Percentiles rank a stretch among this genome's conserved stretches.
Conservation (phyloP, 2,113 vertebrate species). For the Tenebrosternarchus preto region DNA sequence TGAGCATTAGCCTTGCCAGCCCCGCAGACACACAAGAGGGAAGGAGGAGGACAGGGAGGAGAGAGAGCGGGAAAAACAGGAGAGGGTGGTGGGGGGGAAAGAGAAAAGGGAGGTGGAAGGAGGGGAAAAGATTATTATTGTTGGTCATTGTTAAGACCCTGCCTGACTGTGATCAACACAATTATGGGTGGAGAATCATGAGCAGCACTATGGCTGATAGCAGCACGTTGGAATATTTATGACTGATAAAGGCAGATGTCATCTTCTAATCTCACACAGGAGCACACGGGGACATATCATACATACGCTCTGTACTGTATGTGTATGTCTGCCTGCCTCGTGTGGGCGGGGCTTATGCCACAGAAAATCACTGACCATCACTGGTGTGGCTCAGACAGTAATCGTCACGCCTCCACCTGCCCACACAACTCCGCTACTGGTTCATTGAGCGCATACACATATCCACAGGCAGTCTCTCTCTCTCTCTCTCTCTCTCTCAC, state of each 20-base stretch:
- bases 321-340: background rate
- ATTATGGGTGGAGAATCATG: conserved; percentile 37
- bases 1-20: conserved; percentile 57
- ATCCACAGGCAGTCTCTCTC: background rate
- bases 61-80: conserved; percentile 31
- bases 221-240: conserved; percentile 27
- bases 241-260: conserved; percentile 12
- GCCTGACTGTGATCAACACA: conserved; percentile 38
- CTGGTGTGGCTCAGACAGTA: background rate
- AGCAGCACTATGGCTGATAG: conserved; percentile 12
- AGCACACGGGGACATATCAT: background rate
- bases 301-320: background rate
- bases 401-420: conserved; percentile 31
- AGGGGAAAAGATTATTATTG: conserved; percentile 74
- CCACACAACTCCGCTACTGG: background rate
- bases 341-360: background rate
- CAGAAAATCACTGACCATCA: background rate
- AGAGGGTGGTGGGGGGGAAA: conserved; percentile 40
- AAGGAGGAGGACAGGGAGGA: conserved; percentile 20
- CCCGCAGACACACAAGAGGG: conserved; percentile 53
- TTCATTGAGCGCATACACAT: conserved; percentile 6
- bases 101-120: conserved; percentile 43
- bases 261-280: conserved; percentile 8
- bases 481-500: too few species aligned
- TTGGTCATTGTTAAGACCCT: conserved; percentile 53